phyloP scores from a whole-genome alignment of 2,113 vertebrate species.

The Melanocharis versteri region DNA sequence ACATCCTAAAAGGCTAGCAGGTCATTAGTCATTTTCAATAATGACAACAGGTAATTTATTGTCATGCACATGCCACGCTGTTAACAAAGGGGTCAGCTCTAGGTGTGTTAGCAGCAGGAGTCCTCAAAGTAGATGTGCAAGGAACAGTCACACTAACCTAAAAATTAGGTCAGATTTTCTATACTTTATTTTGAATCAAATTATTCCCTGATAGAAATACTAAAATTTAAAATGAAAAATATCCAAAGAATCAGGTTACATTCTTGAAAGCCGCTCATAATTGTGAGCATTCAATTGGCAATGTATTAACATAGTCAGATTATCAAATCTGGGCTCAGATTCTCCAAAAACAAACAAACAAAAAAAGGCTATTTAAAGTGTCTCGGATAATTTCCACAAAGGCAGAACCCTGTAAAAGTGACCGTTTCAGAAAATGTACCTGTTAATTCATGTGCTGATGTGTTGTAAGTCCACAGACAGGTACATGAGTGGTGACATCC shows the following conservation, averaged over 20 bases:
- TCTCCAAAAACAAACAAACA: background rate
- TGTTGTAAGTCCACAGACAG: background rate
- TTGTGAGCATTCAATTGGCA: background rate
- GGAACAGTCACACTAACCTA: background rate
- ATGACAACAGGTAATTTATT: conserved; percentile 69
- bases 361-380: background rate
- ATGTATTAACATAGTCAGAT: background rate
- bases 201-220: background rate
- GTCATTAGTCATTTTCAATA: conserved; percentile 69
- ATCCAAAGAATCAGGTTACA: background rate
- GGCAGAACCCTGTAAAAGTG: background rate
- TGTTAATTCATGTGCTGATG: background rate
- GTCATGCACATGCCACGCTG: background rate
- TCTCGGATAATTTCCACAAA: background rate
- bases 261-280: background rate
- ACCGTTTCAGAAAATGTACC: background rate
- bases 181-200: background rate
- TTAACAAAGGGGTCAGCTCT: conserved; percentile 45
- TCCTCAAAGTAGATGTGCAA: conserved; percentile 5
- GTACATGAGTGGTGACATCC: background rate
- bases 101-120: conserved; percentile 21
- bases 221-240: background rate
- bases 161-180: background rate
- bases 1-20: conserved; percentile 65
- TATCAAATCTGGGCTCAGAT: background rate